These are phyloP conservation scores for Sebastes miniatus DNA, from an alignment of 2,797 vertebrate species.

Conservation along the genomic window DNA sequence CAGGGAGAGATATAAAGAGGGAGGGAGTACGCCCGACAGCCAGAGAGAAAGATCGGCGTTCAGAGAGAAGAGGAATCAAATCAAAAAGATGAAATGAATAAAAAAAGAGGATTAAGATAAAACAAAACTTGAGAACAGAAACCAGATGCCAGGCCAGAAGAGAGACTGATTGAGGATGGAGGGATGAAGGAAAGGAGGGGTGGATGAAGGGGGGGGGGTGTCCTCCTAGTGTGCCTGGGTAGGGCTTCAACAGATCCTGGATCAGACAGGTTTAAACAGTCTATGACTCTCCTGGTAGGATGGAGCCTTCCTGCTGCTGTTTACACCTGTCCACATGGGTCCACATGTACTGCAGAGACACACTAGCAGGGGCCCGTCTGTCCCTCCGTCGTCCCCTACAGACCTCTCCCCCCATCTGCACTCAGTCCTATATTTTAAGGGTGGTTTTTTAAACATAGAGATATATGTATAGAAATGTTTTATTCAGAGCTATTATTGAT, in stretches of 20 bases:
- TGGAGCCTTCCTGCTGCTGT: conserved; percentile 27
- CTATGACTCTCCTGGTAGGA: neutral
- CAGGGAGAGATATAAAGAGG: conserved; percentile 71
- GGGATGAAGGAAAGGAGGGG: conserved; percentile 61
- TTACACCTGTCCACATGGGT: conserved; percentile 17
- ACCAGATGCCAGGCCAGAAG: conserved; percentile 87
- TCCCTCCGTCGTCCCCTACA: conserved; percentile 23
- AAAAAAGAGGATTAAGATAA: conserved; percentile 53
- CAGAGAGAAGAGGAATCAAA: conserved; percentile 56
- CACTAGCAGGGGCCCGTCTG: conserved; percentile 29
- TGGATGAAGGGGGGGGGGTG: neutral
- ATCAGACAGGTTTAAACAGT: conserved; percentile 30
- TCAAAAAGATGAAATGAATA: conserved; percentile 70
- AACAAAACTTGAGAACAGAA: conserved; percentile 74
- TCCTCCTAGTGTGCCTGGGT: conserved; percentile 50
- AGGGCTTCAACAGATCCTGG: conserved; percentile 6
- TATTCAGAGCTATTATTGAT: conserved; percentile 88
- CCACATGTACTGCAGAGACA: neutral
- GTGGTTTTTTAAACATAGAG: conserved; percentile 82
- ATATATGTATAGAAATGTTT: conserved; percentile 89
- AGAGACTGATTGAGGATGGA: conserved; percentile 84
- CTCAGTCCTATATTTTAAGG: conserved; percentile 82
- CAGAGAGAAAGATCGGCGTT: conserved; percentile 54
- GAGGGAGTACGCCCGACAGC: conserved; percentile 58
- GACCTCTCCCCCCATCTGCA: conserved; percentile 77